Evolutionary conservation across 1,140 invertebrate species (phyloP).

Genomic region (Hypsibius dujardini): DNA sequence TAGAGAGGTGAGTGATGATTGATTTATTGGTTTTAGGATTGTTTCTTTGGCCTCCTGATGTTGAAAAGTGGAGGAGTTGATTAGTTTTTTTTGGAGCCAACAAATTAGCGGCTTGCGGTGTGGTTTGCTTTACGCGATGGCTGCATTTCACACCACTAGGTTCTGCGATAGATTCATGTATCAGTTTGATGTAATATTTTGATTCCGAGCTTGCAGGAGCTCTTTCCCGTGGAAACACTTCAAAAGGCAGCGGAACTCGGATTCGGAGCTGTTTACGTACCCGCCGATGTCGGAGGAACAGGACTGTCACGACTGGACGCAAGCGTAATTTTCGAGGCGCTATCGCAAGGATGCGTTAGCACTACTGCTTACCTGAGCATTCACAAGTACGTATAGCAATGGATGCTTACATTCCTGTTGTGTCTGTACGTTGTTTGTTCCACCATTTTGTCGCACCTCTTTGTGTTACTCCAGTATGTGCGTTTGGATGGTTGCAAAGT

Average conservation of each 20-base stretch:
- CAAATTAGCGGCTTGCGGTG: too few relatives aligned
- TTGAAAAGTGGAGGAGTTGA: slow-evolving; percentile 13
- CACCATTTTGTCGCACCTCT: slow-evolving; percentile 20
- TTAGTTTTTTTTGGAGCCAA: too few relatives aligned
- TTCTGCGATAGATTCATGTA: too few relatives aligned
- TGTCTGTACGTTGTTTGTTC: slow-evolving; percentile 20
- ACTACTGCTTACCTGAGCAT: slow-evolving; percentile 47
- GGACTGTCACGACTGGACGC: slow-evolving; percentile 41
- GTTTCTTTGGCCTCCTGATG: slow-evolving; percentile 16
- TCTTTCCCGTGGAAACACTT: slow-evolving; percentile 33
- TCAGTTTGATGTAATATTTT: too few relatives aligned
- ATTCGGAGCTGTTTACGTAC: slow-evolving; percentile 43
- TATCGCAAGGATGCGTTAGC: slow-evolving; percentile 42
- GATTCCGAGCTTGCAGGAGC: slow-evolving; percentile 33
- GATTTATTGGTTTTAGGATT: slow-evolving; percentile 22
- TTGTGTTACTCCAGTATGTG: slow-evolving; percentile 36
- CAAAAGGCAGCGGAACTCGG: slow-evolving; percentile 38
- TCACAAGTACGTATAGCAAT: slow-evolving; percentile 39
- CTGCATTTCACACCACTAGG: too few relatives aligned
- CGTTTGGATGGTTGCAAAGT: slow-evolving; percentile 57
- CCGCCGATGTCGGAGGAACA: slow-evolving; percentile 41
- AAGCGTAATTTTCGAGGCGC: slow-evolving; percentile 45
- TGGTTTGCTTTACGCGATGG: too few relatives aligned
- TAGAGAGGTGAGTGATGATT: slow-evolving; percentile 34
- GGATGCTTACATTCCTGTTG: not conserved